Evolutionary conservation across 2,888 invertebrate species (phyloP), one percentile per base, ranked within the genome.

Genomic region (Dryomyza anilis): DNA sequence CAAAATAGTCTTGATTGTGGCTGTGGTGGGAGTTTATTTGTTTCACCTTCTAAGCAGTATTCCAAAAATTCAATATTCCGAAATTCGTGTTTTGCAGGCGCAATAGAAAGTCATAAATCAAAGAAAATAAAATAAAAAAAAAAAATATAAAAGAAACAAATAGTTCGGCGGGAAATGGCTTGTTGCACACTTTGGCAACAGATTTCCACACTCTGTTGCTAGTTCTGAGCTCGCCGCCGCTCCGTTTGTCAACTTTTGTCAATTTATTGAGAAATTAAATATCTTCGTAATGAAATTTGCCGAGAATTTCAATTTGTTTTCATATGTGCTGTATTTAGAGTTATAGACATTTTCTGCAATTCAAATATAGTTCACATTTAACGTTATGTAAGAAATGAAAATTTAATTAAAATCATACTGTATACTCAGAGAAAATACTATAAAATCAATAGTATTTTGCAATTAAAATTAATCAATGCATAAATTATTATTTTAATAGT

Each of bases 1-100:
- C 67, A 69, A 59, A 66, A 70, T 19, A 23, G 50, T 55, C 56
- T 60, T 63, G 45, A 39, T 39, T 56, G 63, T 33, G 33, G 33
- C 33, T 33, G 27, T 52, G 39, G 39, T 39, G 39, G 39, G 33
- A 33, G 33, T 33, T 33, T 33, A n/a, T 50, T 48, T 7, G 39
- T 23, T 50, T 19, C 21, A 23, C 23, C 23, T 50, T 21, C 14
- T 25, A 6, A 6, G 2, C 23, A 25, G 19, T 23, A 23, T 48
- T 48, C 23, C 23, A 23, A 21, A 23, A 7, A 3, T 39, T 39
- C 39, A 2, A 12, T n/a, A 39, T 39, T 39, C n/a, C 8, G 39
- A n/a, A 3, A 4, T 39, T n/a, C n/a, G n/a, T n/a, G 39, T n/a
- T 14, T 14, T 33, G 33, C 33, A 33, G 12, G 33, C 39, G 48